Base-by-base conservation (phyloP, 2,888 invertebrate genomes). In the Anthoptus insignis region DNA sequence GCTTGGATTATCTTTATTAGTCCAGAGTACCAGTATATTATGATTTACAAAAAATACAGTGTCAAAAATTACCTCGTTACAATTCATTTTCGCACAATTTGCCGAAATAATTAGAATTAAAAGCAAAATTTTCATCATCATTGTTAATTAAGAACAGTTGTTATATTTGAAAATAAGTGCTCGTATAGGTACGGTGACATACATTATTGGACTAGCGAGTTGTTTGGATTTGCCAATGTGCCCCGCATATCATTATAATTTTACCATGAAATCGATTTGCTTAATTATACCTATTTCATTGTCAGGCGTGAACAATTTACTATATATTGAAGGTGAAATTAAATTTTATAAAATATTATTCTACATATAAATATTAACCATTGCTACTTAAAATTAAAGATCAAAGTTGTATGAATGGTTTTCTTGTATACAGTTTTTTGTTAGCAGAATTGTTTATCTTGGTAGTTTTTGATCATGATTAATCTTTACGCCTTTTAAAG, bases 401-500 rank as follows among this genome's bases (percentile, higher is more conserved):
- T 58, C 32, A 19, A 22, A 32, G 29, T 58, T 34, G 13, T 13
- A 21, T n/a, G 19, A 29, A 27, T 21, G 27, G 5, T 39, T 2
- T 29, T 27, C 16, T 1, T 22, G 34, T 22, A 9, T 54, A n/a
- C n/a, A n/a, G 34, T 11, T 49, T 21, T 3, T 9, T 34, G 22
- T 22, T 9, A 11, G 5, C 13, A 6, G 16, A 24, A 59, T 13
- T 56, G 21, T 54, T 58, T 21, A 29, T 34, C 32, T 34, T n/a
- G 22, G 42, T 52, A 42, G 29, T 29, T 29, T 61, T 32, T 21
- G 47, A 61, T 54, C 14, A 22, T 61, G 61, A 54, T 61, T 61
- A 34, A 61, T 61, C 27, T 61, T 61, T 34, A 61, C 61, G 61
- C 54, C 54, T 54, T 47, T 61, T 54, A 32, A n/a, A 34, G 16